Conservation (phyloP, 1,140 invertebrate genomes). For the Alviniconcha marisindica region DNA sequence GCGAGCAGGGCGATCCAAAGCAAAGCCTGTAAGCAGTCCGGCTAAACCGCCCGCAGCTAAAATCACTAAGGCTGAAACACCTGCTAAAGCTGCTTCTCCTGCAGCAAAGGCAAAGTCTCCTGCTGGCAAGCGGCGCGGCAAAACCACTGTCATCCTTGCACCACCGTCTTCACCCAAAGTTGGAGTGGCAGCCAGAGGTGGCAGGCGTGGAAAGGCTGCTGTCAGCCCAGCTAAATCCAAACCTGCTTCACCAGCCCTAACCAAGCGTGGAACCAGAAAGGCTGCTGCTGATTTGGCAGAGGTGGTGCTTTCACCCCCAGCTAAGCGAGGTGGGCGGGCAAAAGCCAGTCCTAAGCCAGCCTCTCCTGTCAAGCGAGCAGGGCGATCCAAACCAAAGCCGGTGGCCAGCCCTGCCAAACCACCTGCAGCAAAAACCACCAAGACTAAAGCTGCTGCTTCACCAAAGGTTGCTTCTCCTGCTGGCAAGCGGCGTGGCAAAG, state of each 20-base stretch:
- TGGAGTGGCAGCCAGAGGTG: too few relatives aligned
- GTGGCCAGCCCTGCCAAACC: not conserved
- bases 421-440: not conserved
- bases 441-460: not conserved
- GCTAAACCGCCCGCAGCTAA: not conserved
- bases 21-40: not conserved
- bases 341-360: not conserved
- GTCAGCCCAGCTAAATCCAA: not conserved
- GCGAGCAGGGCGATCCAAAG: not conserved
- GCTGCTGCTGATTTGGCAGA: too few relatives aligned
- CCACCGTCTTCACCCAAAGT: too few relatives aligned
- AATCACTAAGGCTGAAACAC: not conserved
- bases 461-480: not conserved
- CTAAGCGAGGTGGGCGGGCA: not conserved
- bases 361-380: slow-evolving; percentile 22
- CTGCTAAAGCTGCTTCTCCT: not conserved
- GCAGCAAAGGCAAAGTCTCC: not conserved
- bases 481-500: not conserved
- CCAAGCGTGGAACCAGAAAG: too few relatives aligned
- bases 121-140: not conserved
- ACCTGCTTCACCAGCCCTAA: not conserved
- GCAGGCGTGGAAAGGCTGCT: not conserved
- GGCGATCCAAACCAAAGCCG: not conserved
- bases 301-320: not conserved
- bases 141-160: not conserved